These are phyloP conservation scores for Capreolus pygargus DNA, from an alignment of 2,113 vertebrate species.

Conservation along the genomic window DNA sequence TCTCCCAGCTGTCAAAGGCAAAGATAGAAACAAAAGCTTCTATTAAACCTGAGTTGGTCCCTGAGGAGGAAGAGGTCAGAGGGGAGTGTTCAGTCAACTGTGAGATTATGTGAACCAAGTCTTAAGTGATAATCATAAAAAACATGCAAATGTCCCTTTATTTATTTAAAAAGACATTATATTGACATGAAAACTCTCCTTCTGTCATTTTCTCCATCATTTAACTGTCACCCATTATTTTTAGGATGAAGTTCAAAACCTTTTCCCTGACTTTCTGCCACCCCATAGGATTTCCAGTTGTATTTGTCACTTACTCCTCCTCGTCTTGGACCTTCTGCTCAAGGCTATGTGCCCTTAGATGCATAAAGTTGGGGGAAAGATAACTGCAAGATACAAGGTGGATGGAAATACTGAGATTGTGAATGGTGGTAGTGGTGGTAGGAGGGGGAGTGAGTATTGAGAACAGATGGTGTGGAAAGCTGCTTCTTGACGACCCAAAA, in stretches of 20 bases:
- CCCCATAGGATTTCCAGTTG: neutral
- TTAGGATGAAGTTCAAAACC: constrained; percentile 44
- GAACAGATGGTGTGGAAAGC: neutral
- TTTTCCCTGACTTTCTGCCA: neutral
- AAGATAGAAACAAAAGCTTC: constrained; percentile 81
- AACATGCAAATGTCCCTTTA: constrained; percentile 47
- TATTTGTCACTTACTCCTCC: neutral
- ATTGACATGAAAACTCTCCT: constrained; percentile 36
- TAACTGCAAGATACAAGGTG: neutral
- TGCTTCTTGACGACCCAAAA: neutral
- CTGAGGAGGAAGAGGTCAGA: constrained; percentile 83
- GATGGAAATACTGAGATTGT: neutral
- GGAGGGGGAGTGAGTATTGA: neutral
- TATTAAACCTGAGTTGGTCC: constrained; percentile 84
- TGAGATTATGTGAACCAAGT: constrained; percentile 80
- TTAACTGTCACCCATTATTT: neutral
- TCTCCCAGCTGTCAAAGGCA: constrained; percentile 77
- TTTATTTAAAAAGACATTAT: constrained; percentile 67
- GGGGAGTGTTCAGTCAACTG: constrained; percentile 87
- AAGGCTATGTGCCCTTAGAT: neutral
- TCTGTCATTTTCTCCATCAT: constrained; percentile 3
- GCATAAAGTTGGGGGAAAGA: neutral
- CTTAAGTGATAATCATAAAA: constrained; percentile 75
- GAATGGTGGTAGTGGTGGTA: neutral
- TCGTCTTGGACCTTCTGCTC: neutral